Evolutionary conservation across 2,888 invertebrate genomes (phyloP).

Genomic region (Volucella bombylans): DNA sequence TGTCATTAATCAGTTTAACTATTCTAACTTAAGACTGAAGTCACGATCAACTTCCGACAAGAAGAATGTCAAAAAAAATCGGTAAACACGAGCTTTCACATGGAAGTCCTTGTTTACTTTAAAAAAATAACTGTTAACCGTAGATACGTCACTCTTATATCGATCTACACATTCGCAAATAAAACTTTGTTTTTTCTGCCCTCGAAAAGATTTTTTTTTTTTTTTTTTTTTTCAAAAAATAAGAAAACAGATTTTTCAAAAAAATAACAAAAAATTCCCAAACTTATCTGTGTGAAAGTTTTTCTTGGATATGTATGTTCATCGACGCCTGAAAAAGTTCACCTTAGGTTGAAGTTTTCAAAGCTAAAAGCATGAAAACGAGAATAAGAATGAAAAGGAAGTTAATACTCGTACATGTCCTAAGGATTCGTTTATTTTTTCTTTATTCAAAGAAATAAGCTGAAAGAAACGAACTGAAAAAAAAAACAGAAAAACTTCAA

Average conservation of each 20-base stretch:
- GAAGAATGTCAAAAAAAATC: no score
- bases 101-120: not conserved
- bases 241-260: constrained; percentile 10
- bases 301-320: constrained; percentile 53
- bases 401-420: constrained; percentile 50
- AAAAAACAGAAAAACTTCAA: constrained; percentile 7
- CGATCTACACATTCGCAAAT: not conserved
- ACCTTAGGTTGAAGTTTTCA: constrained; percentile 30
- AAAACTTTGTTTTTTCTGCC: constrained; percentile 10
- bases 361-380: constrained; percentile 14
- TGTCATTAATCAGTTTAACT: no score
- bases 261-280: no score
- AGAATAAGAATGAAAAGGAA: constrained; percentile 26
- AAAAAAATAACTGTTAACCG: not conserved
- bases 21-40: no score
- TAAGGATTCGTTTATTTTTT: constrained; percentile 61
- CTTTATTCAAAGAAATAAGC: constrained; percentile 41
- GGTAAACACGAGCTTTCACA: no score
- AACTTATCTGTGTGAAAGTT: constrained; percentile 59
- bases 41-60: no score
- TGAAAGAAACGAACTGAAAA: not conserved
- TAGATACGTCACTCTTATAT: not conserved
- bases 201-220: not conserved
- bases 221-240: constrained; percentile 3
- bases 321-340: constrained; percentile 63